Percentiles rank a stretch among this genome's conserved stretches.
Evolutionary conservation across 2,888 invertebrate genomes (phyloP).

Genomic region (Lepidocyrtinus sp.): DNA sequence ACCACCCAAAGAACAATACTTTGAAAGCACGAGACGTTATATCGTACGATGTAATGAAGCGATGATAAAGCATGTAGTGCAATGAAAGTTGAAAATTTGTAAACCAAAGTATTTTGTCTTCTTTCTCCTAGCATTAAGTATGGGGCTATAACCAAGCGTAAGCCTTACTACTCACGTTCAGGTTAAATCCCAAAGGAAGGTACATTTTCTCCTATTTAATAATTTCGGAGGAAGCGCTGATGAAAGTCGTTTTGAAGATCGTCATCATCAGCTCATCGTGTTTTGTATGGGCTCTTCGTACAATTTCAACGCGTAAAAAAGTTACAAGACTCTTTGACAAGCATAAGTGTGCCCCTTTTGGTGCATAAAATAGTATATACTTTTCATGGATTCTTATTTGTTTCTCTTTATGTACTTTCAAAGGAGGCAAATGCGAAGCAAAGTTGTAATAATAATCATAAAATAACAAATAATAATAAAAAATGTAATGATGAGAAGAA

Average conservation of each 20-base stretch:
- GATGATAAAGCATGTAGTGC: constrained; percentile 27
- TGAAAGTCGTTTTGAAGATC: not conserved
- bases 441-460: constrained; percentile 56
- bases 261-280: not conserved
- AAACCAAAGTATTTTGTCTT: too few relatives aligned
- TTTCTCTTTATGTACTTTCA: not conserved
- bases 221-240: constrained; percentile 11
- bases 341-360: not conserved
- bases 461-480: constrained; percentile 57
- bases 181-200: too few relatives aligned
- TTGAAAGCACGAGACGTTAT: too few relatives aligned
- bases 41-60: too few relatives aligned
- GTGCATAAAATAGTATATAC: not conserved
- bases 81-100: not conserved
- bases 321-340: not conserved
- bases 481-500: constrained; percentile 56
- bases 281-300: not conserved
- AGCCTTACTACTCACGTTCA: too few relatives aligned
- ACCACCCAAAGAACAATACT: too few relatives aligned
- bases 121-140: too few relatives aligned
- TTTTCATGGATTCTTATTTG: not conserved
- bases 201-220: not conserved
- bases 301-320: constrained; percentile 7
- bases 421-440: constrained; percentile 16
- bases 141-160: too few relatives aligned